Percentiles rank a stretch among this genome's conserved stretches.
Evolutionary conservation across 1,140 invertebrate species (phyloP).

Genomic region (Platyscapa corneri): DNA sequence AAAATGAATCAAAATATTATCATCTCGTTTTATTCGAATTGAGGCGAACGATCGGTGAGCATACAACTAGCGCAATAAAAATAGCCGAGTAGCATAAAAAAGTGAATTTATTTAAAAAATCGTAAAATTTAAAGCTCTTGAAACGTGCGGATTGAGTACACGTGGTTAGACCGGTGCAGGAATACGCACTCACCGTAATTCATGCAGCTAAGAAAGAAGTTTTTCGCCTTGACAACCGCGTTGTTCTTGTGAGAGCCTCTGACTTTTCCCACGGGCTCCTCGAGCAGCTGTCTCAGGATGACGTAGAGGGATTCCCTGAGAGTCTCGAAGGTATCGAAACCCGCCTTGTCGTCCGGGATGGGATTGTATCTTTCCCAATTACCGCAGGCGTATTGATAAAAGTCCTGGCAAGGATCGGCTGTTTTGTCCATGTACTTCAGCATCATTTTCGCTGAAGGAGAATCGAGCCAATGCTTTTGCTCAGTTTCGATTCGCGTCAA

Average conservation of each 20-base stretch:
- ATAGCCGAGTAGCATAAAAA: no score
- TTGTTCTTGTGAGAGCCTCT: constrained; percentile 68
- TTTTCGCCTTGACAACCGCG: constrained; percentile 83
- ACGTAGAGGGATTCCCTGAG: constrained; percentile 84
- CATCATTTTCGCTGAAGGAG: constrained; percentile 78
- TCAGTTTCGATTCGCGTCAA: no score
- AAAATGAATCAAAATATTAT: no score
- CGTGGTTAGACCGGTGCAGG: background rate
- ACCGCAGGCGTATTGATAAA: constrained; percentile 93
- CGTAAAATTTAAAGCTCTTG: background rate
- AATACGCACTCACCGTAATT: constrained; percentile 78
- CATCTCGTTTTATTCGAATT: no score
- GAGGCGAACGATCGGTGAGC: no score
- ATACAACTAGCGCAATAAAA: no score
- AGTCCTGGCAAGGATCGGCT: constrained; percentile 91
- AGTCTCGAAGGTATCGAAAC: constrained; percentile 89
- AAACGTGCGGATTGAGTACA: background rate
- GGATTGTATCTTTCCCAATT: constrained; percentile 89
- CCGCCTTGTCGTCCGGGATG: constrained; percentile 88
- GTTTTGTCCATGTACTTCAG: constrained; percentile 84
- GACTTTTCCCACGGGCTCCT: constrained; percentile 68
- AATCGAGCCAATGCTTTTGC: background rate
- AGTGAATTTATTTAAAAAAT: background rate
- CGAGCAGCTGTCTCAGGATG: constrained; percentile 81
- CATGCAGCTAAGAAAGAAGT: constrained; percentile 89